Evolutionary conservation across 1,140 invertebrate genomes (phyloP).

Genomic region (Bombus fervidus): DNA sequence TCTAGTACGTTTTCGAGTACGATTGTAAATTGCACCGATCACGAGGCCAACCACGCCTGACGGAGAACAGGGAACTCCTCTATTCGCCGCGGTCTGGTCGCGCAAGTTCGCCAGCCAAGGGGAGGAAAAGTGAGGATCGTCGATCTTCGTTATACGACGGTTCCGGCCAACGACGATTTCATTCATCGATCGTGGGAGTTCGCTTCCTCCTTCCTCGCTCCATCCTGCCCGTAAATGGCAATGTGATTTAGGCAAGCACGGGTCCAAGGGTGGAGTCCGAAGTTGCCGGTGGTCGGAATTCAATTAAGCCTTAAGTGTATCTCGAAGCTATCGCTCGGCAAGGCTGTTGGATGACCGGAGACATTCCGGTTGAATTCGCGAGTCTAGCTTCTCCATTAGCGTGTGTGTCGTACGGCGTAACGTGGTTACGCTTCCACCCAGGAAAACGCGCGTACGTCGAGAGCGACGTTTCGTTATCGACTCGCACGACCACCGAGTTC

Average conservation of each 20-base stretch:
- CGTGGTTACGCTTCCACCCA: neutral
- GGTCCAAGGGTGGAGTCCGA: constrained; percentile 49
- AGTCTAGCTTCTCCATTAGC: constrained; percentile 57
- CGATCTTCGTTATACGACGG: constrained; percentile 15
- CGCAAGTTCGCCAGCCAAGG: neutral
- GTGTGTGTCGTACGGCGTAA: constrained; percentile 39
- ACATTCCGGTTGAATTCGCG: constrained; percentile 23
- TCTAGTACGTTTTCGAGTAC: neutral
- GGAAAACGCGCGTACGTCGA: neutral
- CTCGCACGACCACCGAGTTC: neutral
- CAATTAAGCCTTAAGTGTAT: constrained; percentile 77
- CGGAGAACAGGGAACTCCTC: neutral
- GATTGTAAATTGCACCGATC: neutral
- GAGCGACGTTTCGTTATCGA: constrained; percentile 22
- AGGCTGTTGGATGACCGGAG: constrained; percentile 52
- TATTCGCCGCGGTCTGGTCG: neutral
- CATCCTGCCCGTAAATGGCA: constrained; percentile 62
- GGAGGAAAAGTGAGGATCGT: constrained; percentile 6
- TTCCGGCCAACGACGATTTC: constrained; percentile 39
- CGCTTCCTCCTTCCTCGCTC: neutral
- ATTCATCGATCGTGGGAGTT: constrained; percentile 56
- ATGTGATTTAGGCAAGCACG: constrained; percentile 73
- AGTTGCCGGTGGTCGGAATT: constrained; percentile 73
- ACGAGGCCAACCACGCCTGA: neutral
- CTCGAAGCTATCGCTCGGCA: constrained; percentile 63